These are phyloP conservation scores for Melanerpes formicivorus DNA, from an alignment of 2,113 vertebrate species.

Conservation along the genomic window DNA sequence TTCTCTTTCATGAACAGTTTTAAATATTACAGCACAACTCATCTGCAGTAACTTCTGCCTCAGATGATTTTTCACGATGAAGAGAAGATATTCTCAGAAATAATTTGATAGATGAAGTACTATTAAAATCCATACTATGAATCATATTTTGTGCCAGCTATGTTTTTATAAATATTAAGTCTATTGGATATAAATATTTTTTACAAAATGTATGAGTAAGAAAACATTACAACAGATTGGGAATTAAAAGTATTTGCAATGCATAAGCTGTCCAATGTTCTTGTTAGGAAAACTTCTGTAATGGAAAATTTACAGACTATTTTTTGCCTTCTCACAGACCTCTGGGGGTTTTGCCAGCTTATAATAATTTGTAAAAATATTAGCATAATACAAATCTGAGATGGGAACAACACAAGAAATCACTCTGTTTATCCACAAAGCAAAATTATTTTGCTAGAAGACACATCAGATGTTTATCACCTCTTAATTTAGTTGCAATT, in stretches of 20 bases:
- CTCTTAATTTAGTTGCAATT: neutral
- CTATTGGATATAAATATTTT: neutral
- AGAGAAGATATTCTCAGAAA: neutral
- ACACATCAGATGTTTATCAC: neutral
- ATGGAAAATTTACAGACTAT: neutral
- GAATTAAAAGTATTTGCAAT: neutral
- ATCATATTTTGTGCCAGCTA: neutral
- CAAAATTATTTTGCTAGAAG: neutral
- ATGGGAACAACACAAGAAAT: neutral
- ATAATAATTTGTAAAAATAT: neutral
- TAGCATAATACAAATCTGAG: neutral
- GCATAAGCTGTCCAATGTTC: neutral
- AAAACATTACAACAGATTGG: neutral
- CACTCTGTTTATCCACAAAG: neutral
- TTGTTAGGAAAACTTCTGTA: neutral
- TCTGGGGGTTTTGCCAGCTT: neutral
- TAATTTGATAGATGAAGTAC: neutral
- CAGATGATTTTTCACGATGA: neutral
- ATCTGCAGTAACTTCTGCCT: neutral
- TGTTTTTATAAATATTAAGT: neutral
- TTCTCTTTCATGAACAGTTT: neutral
- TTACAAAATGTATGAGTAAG: neutral
- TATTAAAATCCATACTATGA: neutral
- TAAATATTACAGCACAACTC: neutral
- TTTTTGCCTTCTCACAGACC: neutral